Base-by-base conservation (phyloP, 2,797 vertebrate genomes). In the Tachyglossus aculeatus region DNA sequence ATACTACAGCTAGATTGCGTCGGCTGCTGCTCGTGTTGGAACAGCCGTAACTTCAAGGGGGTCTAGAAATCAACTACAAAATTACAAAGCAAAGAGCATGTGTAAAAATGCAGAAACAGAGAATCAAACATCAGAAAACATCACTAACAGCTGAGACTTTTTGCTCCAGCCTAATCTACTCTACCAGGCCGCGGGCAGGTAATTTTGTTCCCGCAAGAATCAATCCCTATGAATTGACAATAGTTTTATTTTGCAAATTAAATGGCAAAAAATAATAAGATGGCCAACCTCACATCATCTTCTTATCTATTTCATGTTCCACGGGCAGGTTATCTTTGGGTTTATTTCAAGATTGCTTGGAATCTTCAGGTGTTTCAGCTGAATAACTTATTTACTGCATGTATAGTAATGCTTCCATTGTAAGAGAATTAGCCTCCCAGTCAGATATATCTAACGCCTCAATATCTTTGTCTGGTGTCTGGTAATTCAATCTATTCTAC, bases 131-230 rank as follows among this genome's bases (percentile, higher is more conserved):
- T 63, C 60, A 8, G 4, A 59, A 7, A 4, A 48, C 15, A 9
- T 40, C 25, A 67, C 45, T 45, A 21, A 45, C 14, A 51, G 62
- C 33, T 55, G 71, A 70, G 63, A 63, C 51, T 54, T 22, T 61
- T 41, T 47, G 14, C 48, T 43, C 25, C n/a, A 61, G 56, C 34
- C 72, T 69, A 72, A 59, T 62, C n/a, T n/a, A n/a, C n/a, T n/a
- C n/a, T n/a, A n/a, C n/a, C n/a, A n/a, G n/a, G n/a, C n/a, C n/a
- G n/a, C n/a, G n/a, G n/a, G n/a, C n/a, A n/a, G n/a, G n/a, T n/a
- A n/a, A n/a, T n/a, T n/a, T n/a, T n/a, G n/a, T n/a, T n/a, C n/a
- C n/a, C n/a, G n/a, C n/a, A n/a, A n/a, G n/a, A n/a, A n/a, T n/a
- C n/a, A n/a, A n/a, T n/a, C n/a, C 52, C 34, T 14, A 18, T 31